Base-by-base conservation (phyloP, 1,140 invertebrate genomes). In the Brachionus rubens region DNA sequence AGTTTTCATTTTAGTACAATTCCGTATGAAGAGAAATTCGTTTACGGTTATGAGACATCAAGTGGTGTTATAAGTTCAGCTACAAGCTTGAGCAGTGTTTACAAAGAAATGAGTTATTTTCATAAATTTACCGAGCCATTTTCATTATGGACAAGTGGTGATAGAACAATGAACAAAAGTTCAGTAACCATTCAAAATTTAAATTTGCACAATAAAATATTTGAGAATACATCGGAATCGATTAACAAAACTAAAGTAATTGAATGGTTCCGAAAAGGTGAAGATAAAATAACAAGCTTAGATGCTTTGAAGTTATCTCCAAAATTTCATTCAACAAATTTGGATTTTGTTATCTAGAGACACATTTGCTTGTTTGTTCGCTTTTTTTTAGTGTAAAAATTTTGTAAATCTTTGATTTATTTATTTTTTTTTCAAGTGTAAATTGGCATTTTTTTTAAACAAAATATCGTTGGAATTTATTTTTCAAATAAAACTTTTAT, bases 21-120 rank as follows among this genome's bases (percentile, higher is more conserved):
- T 24, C 54, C 54, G 19, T 59, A 59, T 59, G 54, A 59, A 59
- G 59, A 65, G 9, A 65, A 43, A n/a, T 21, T 43, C 24, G 43
- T 65, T 2, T 65, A 65, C 21, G 40, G 40, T 43, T 65, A 65
- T 43, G 59, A 65, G 14, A 65, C 59, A 2, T 65, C 59, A 1
- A 65, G 59, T 24, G 59, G 40, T 43, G 40, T 65, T n/a, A 65
- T 43, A 5, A 65, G 59, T 16, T 65, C 59, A 43, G 36, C 36
- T 26, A 43, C 59, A 24, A 65, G 59, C 12, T 41, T 65, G 4
- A 65, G 59, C 40, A 65, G 59, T 43, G 30, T 65, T 43, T 65
- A 65, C 43, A 65, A 65, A 65, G 59, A 65, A 10, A 30, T 65
- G 0, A 65, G 36, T 14, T 41, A 65, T 65, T 65, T 65, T 26